Conservation (phyloP, 2,888 invertebrate species). For the Gnatocerus cornutus region DNA sequence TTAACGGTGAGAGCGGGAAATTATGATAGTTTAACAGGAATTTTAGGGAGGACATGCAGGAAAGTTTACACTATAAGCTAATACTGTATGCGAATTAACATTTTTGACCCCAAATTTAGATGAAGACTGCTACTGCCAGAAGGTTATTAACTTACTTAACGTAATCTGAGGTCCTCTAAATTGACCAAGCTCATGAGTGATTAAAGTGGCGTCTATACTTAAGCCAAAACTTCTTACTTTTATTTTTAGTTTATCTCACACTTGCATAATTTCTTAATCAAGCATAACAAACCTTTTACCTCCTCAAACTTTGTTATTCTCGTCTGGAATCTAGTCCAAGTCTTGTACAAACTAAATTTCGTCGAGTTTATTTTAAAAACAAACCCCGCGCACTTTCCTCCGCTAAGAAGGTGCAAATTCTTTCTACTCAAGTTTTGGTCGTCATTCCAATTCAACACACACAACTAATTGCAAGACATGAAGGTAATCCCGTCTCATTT, state of each 20-base stretch:
- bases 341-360: neutral
- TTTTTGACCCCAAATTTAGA: neutral
- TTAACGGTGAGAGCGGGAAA: slow-evolving; percentile 23
- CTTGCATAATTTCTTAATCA: no score
- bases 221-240: no score
- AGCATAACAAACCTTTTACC: no score
- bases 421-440: slow-evolving; percentile 1
- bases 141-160: no score
- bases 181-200: no score
- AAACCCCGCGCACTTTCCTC: neutral
- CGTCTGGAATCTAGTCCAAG: slow-evolving; percentile 8
- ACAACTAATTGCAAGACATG: slow-evolving; percentile 18
- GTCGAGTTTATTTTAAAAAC: slow-evolving; percentile 9
- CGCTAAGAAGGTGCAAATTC: slow-evolving; percentile 16
- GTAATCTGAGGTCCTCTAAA: no score
- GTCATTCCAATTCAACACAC: slow-evolving; percentile 19
- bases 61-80: slow-evolving; percentile 3
- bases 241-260: no score
- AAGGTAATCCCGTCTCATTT: neutral
- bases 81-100: neutral
- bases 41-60: neutral
- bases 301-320: no score
- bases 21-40: slow-evolving; percentile 35
- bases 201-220: no score
- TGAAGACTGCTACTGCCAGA: no score